Percentiles rank a stretch among this genome's conserved stretches.
Evolutionary conservation across 2,888 invertebrate genomes (phyloP).

Genomic region (Drosophila tanythrix): DNA sequence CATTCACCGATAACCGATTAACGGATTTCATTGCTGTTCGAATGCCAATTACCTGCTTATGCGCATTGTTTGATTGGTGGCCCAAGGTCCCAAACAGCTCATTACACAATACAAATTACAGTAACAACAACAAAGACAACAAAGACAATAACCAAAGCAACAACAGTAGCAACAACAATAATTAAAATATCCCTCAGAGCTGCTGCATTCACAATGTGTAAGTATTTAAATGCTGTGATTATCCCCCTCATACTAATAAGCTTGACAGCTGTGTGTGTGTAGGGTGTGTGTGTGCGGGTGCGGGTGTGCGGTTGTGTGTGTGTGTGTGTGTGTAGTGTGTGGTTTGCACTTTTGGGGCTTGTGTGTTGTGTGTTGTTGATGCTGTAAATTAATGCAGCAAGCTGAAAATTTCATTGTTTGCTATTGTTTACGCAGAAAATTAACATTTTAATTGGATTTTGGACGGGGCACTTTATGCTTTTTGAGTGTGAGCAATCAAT

Average conservation of each 20-base stretch:
- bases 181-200: conserved; percentile 31
- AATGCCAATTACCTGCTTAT: conserved; percentile 52
- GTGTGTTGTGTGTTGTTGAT: conserved; percentile 23
- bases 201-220: conserved; percentile 43
- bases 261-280: conserved; percentile 4
- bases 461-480: conserved; percentile 22
- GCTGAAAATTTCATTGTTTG: conserved; percentile 55
- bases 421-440: conserved; percentile 62
- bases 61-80: conserved; percentile 39
- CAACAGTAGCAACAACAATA: conserved; percentile 7
- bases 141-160: background rate
- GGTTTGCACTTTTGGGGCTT: conserved; percentile 34
- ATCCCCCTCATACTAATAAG: conserved; percentile 22
- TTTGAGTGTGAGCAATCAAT: conserved; percentile 14
- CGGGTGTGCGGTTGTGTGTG: background rate
- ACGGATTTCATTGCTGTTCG: conserved; percentile 29
- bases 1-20: conserved; percentile 15
- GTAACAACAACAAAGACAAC: conserved; percentile 1
- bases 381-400: conserved; percentile 50
- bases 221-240: conserved; percentile 62
- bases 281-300: background rate
- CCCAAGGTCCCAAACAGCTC: conserved; percentile 54
- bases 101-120: conserved; percentile 50
- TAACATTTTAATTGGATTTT: conserved; percentile 74
- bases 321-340: conserved; percentile 6